Evolutionary conservation across 2,888 invertebrate genomes (phyloP).

Genomic region (Acrocera orbiculus): DNA sequence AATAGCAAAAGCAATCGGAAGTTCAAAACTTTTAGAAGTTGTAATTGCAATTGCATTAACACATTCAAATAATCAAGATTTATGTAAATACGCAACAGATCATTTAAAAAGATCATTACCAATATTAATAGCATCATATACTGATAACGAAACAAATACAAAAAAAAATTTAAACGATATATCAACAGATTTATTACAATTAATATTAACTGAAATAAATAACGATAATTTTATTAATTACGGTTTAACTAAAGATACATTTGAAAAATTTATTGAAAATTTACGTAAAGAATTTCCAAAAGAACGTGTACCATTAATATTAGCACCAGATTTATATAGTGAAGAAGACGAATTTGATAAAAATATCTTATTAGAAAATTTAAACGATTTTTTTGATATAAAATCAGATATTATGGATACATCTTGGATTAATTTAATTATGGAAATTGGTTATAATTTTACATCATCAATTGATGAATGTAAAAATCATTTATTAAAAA

Average conservation of each 20-base stretch:
- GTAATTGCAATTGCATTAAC: slow-evolving; percentile 72
- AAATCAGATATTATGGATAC: slow-evolving; percentile 44
- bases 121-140: slow-evolving; percentile 68
- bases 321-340: slow-evolving; percentile 67
- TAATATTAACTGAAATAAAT: slow-evolving; percentile 45
- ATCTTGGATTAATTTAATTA: slow-evolving; percentile 70
- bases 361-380: neutral
- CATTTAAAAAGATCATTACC: slow-evolving; percentile 70
- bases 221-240: slow-evolving; percentile 36
- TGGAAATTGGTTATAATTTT: slow-evolving; percentile 78
- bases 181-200: slow-evolving; percentile 74
- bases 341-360: slow-evolving; percentile 38
- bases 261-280: slow-evolving; percentile 62
- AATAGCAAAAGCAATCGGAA: slow-evolving; percentile 68
- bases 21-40: slow-evolving; percentile 80
- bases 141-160: slow-evolving; percentile 58
- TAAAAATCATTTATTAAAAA: slow-evolving; percentile 62
- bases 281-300: slow-evolving; percentile 75
- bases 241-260: slow-evolving; percentile 54
- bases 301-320: slow-evolving; percentile 72
- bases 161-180: slow-evolving; percentile 80
- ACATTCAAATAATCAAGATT: slow-evolving; percentile 59
- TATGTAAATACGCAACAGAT: slow-evolving; percentile 52
- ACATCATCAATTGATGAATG: slow-evolving; percentile 77
- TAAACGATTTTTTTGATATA: slow-evolving; percentile 6